Percentiles rank a stretch among this genome's conserved stretches.
These are phyloP conservation scores for Picathartes gymnocephalus DNA, from an alignment of 2,113 vertebrate genomes.

Conservation along the genomic window DNA sequence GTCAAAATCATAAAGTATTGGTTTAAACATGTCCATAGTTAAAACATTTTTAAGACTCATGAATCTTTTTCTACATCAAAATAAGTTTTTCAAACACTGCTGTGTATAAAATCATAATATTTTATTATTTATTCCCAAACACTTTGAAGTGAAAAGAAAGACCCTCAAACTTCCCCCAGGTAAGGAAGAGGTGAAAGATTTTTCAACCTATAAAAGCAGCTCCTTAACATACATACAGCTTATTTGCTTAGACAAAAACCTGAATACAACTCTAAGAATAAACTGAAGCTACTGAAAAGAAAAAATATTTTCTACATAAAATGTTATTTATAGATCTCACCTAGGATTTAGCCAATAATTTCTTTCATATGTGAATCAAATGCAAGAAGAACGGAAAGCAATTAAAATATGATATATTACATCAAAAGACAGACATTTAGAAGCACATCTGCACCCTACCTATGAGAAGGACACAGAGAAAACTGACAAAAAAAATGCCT, in stretches of 20 bases:
- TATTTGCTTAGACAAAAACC: neutral
- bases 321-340: conserved; percentile 5
- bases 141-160: neutral
- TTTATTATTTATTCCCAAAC: neutral
- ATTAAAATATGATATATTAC: conserved; percentile 36
- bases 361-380: conserved; percentile 18
- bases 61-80: neutral
- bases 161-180: neutral
- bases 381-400: neutral
- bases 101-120: neutral
- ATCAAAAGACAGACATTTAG: neutral
- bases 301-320: neutral
- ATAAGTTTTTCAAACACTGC: neutral
- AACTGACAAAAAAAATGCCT: neutral
- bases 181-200: neutral
- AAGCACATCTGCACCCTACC: conserved; percentile 16
- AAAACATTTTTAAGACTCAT: neutral
- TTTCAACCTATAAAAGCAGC: neutral
- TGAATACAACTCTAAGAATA: neutral
- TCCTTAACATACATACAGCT: neutral
- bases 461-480: neutral
- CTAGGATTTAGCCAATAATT: conserved; percentile 4
- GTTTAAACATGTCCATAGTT: neutral
- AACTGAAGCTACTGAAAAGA: neutral
- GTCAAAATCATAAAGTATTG: neutral